Conservation (phyloP, 2,113 vertebrate genomes). For the Pterocles burchelli region DNA sequence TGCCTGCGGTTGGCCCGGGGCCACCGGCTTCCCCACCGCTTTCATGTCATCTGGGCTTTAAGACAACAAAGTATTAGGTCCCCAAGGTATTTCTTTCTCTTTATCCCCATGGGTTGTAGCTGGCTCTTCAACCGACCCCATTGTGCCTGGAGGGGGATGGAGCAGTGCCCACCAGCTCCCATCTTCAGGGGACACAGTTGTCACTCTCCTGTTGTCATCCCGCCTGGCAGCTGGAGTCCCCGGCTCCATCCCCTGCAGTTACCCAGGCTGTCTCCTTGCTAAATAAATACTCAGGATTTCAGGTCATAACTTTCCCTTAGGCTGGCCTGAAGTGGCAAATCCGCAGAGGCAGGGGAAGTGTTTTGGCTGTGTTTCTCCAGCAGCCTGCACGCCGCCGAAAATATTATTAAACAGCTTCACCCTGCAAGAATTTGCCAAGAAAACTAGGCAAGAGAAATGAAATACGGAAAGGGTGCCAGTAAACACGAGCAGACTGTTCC, state of each 20-base stretch:
- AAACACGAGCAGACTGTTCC: slow-evolving; percentile 25
- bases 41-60: not conserved
- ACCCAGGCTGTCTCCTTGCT: not conserved
- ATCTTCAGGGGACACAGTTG: not conserved
- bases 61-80: not conserved
- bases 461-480: slow-evolving; percentile 1
- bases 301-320: not conserved
- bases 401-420: slow-evolving; percentile 62
- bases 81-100: not conserved
- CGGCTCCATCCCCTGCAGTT: not conserved
- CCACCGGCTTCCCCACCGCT: not conserved
- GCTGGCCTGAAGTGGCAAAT: slow-evolving; percentile 1
- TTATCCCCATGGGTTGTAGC: not conserved
- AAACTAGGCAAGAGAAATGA: slow-evolving; percentile 42
- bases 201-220: not conserved
- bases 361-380: slow-evolving; percentile 38
- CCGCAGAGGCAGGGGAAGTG: not conserved
- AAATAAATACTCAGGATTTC: not conserved
- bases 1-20: not conserved
- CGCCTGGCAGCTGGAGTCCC: not conserved
- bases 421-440: slow-evolving; percentile 52
- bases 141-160: not conserved
- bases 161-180: not conserved
- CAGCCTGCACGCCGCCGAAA: slow-evolving; percentile 50
- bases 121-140: not conserved